Base-by-base conservation (phyloP, 35 echinoderm and acorn worm genomes). In the Holothuria glaberrima region DNA sequence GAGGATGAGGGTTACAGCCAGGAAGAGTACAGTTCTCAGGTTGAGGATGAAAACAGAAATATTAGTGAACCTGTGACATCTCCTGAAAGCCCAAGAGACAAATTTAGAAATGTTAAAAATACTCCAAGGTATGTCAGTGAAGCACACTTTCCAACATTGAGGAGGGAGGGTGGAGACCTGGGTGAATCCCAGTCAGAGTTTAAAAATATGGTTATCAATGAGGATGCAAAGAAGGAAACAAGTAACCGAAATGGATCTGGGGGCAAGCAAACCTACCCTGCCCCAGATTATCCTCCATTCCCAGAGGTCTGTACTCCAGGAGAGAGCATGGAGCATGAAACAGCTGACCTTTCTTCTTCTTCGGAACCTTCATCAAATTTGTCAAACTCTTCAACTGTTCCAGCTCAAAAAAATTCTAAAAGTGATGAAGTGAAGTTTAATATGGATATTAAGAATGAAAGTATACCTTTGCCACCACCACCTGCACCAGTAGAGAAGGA, bases 1-100 rank as follows among this genome's bases (percentile, higher is more conserved):
- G 80, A 84, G 56, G 80, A 84, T 33, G 80, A 84, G 30, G 80
- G 80, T 38, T 84, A 84, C 80, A 84, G 80, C 28, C 80, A 84
- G 57, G 80, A 84, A 26, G 80, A 61, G 30, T 84, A 54, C 27
- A 30, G 46, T 14, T 84, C 80, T 61, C 80, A 84, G 57, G 58
- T 46, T 12, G 80, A 84, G 32, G 80, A 84, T 52, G 80, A 84
- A 45, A 84, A 84, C 56, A 30, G 56, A 63, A 84, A 84, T 28
- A 61, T 84, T 57, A 63, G 19, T 0, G 56, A 84, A 20, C 56
- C 80, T 28, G 57, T 30, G 27, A 32, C 52, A 6, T 36, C 80
- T 19, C 54, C 56, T 6, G 80, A 28, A 12, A 84, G 52, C 80
- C 48, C 22, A 19, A 3, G 56, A n/a, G 80, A 62, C 22, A 31